A percentile compares a stretch with the other conserved stretches of the same genome.
These are phyloP conservation scores for Prochilodus magdalenae DNA, from an alignment of 2,113 vertebrate genomes.

Conservation along the genomic window DNA sequence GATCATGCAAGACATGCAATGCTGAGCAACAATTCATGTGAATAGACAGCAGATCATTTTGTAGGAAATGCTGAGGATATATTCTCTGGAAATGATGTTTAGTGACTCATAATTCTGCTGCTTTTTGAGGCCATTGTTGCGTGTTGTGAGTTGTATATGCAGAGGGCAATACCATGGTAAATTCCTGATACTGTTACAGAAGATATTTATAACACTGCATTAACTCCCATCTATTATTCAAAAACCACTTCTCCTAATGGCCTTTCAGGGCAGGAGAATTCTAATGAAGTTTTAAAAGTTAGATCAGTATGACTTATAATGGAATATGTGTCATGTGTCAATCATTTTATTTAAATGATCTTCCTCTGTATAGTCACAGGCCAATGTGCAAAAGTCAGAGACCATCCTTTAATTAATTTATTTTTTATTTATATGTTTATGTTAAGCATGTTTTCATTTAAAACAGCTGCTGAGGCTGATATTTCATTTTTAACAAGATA, in stretches of 20 bases:
- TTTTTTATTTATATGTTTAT: no score
- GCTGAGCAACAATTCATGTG: background rate
- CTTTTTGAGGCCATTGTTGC: background rate
- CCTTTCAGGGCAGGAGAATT: constrained; percentile 44
- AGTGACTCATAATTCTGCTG: background rate
- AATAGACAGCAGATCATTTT: background rate
- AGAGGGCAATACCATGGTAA: constrained; percentile 29
- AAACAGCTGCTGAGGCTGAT: no score
- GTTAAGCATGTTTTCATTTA: no score
- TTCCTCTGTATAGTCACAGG: constrained; percentile 7
- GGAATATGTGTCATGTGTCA: constrained; percentile 41
- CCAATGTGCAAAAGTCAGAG: no score
- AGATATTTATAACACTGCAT: constrained; percentile 54
- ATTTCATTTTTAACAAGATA: no score
- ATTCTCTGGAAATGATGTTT: background rate
- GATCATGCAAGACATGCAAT: background rate
- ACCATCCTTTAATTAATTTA: no score
- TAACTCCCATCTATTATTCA: constrained; percentile 62
- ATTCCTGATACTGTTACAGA: constrained; percentile 49
- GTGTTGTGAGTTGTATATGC: constrained; percentile 23
- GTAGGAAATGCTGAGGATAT: background rate
- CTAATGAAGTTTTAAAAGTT: constrained; percentile 43
- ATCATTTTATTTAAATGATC: constrained; percentile 12
- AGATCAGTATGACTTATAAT: constrained; percentile 53
- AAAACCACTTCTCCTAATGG: constrained; percentile 46